These are phyloP conservation scores for Struthio camelus DNA, from an alignment of 2,113 vertebrate species.

Conservation along the genomic window DNA sequence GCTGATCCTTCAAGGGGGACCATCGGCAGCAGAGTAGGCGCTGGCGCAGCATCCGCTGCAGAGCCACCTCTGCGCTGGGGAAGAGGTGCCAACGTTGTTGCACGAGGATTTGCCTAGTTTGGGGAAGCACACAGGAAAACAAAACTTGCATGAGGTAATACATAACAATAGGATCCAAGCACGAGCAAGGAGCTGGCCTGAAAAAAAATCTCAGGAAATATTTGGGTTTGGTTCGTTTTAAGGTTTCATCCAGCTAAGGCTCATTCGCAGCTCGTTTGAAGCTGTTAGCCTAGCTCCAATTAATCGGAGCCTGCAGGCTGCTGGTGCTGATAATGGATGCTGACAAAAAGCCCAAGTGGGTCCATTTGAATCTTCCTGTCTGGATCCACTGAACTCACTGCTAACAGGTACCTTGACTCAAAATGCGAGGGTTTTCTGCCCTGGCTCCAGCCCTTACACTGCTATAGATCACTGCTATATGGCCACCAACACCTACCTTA, in stretches of 20 bases:
- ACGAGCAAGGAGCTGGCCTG: not conserved
- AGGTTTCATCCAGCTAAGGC: accelerated
- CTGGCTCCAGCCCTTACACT: not conserved
- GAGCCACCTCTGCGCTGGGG: accelerated
- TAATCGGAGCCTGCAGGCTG: not conserved
- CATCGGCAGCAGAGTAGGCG: accelerated
- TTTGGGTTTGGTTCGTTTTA: not conserved
- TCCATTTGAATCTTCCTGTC: not conserved
- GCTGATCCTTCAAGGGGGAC: accelerated
- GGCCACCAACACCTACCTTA: not conserved
- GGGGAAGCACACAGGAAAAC: not conserved
- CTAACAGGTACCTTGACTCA: not conserved
- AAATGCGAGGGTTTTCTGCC: not conserved
- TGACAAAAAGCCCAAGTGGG: not conserved
- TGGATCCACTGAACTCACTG: not conserved
- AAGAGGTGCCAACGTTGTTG: accelerated
- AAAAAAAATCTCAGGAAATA: not conserved
- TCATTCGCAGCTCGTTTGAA: not conserved
- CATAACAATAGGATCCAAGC: not conserved
- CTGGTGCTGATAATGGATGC: not conserved
- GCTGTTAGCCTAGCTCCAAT: not conserved
- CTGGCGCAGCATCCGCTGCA: accelerated
- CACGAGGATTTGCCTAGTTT: not conserved
- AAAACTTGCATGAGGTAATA: not conserved
- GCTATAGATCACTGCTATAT: not conserved